Evolutionary conservation across 2,113 vertebrate species (phyloP).

Genomic region (Notiomystis cincta): DNA sequence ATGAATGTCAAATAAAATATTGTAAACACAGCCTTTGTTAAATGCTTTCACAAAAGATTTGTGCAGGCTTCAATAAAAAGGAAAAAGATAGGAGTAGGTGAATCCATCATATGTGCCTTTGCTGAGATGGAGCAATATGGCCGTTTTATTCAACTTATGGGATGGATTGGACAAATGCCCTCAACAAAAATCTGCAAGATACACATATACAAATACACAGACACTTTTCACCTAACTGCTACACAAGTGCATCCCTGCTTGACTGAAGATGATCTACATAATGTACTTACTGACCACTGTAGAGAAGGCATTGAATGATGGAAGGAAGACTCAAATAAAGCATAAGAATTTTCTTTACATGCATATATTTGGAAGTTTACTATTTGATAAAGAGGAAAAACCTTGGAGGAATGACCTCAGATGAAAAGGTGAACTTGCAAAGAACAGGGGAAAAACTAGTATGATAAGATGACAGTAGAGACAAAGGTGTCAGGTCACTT

Average conservation of each 20-base stretch:
- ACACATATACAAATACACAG: no score
- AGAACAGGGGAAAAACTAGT: not conserved
- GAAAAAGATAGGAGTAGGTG: not conserved
- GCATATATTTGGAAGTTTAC: not conserved
- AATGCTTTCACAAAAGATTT: not conserved
- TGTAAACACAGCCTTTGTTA: not conserved
- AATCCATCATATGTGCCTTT: not conserved
- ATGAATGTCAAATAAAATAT: not conserved
- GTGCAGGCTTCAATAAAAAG: not conserved
- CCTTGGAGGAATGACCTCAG: not conserved
- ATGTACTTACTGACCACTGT: not conserved
- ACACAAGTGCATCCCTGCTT: not conserved
- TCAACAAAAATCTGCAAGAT: not conserved
- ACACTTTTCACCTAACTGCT: not conserved
- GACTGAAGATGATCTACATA: not conserved
- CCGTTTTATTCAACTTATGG: not conserved
- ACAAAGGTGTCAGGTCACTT: not conserved
- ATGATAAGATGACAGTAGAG: not conserved
- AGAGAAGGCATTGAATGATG: not conserved
- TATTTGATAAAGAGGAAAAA: not conserved
- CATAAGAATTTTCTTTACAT: not conserved
- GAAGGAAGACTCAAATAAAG: not conserved
- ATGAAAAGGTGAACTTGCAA: not conserved
- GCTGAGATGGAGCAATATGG: not conserved
- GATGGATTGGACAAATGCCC: not conserved